Evolutionary conservation across 2,113 vertebrate genomes (phyloP).

Genomic region (Xyrauchen texanus): DNA sequence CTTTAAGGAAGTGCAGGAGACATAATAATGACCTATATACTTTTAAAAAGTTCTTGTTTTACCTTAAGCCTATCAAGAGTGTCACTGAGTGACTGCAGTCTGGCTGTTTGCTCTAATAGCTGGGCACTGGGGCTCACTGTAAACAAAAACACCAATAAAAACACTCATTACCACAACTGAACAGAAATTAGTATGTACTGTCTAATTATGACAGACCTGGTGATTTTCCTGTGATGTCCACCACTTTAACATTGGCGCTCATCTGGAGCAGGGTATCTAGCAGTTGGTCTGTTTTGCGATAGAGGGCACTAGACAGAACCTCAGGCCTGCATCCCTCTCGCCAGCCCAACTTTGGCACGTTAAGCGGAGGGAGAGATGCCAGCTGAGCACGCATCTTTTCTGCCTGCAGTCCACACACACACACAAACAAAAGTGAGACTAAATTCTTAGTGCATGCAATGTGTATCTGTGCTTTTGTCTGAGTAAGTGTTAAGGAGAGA

Average conservation of each 20-base stretch:
- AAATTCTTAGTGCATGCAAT: background rate
- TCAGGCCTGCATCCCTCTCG: conserved; percentile 71
- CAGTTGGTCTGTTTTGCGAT: conserved; percentile 88
- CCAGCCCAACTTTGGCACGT: conserved; percentile 77
- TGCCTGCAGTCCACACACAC: conserved; percentile 72
- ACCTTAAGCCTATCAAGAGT: conserved; percentile 89
- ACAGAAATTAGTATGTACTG: background rate
- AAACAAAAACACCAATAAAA: conserved; percentile 34
- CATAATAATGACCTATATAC: too few relatives aligned
- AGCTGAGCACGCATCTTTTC: conserved; percentile 86
- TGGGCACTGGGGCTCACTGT: conserved; percentile 82
- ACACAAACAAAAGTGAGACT: background rate
- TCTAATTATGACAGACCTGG: conserved; percentile 70
- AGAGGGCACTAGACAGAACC: conserved; percentile 79
- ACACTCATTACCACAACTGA: background rate
- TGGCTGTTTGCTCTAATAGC: conserved; percentile 87
- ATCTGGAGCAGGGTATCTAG: conserved; percentile 89
- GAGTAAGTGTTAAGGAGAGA: conserved; percentile 51
- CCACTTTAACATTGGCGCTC: conserved; percentile 85
- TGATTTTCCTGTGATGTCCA: conserved; percentile 86
- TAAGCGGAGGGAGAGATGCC: conserved; percentile 81
- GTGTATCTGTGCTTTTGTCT: background rate
- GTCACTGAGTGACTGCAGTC: conserved; percentile 83
- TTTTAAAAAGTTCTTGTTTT: background rate
- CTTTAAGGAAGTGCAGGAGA: too few relatives aligned